phyloP scores from a whole-genome alignment of 2,113 vertebrate genomes.

The Petaurus breviceps region DNA sequence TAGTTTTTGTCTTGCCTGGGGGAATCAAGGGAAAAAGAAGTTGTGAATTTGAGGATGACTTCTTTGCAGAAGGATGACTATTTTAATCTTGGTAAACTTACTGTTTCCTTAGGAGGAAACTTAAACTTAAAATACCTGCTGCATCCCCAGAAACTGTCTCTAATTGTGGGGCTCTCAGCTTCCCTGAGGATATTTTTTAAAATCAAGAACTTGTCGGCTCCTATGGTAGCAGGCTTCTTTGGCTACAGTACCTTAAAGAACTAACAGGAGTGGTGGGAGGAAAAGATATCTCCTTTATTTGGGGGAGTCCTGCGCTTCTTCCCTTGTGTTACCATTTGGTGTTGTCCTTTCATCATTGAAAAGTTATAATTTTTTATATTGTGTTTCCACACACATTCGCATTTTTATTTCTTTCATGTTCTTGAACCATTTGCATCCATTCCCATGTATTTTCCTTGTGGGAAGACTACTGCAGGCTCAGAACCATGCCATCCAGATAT shows the following conservation, averaged over 20 bases:
- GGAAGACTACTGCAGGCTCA: background rate
- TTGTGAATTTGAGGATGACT: background rate
- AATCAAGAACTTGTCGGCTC: background rate
- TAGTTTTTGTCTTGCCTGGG: background rate
- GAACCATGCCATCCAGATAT: background rate
- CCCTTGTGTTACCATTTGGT: background rate
- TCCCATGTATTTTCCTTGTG: background rate
- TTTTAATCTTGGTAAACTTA: background rate
- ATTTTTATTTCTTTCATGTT: background rate
- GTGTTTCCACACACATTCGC: background rate
- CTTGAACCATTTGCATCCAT: background rate
- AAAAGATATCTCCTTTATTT: background rate
- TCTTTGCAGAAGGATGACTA: background rate
- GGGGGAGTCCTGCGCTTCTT: background rate
- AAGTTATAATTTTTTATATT: background rate
- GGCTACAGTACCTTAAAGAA: background rate
- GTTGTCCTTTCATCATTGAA: background rate
- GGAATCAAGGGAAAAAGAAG: background rate
- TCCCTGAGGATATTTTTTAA: background rate
- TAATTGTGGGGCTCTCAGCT: background rate
- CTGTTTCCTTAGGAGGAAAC: background rate
- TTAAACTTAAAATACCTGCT: background rate
- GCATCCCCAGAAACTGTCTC: background rate
- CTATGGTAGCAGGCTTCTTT: background rate
- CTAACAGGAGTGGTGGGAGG: background rate